These are phyloP conservation scores for Decapterus maruadsi DNA, from an alignment of 2,797 vertebrate genomes.

Conservation along the genomic window DNA sequence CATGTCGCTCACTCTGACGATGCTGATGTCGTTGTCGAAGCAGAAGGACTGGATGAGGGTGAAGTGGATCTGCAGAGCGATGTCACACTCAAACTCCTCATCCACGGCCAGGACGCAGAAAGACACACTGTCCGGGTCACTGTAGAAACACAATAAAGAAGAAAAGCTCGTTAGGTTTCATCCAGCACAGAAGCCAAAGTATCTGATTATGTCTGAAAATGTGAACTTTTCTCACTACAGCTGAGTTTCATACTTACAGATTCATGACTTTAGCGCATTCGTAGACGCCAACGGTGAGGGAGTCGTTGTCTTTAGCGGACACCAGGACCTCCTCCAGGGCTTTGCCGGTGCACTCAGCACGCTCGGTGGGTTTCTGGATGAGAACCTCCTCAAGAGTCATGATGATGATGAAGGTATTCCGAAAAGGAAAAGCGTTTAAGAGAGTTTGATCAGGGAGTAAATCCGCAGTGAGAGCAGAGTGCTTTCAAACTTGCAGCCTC, in stretches of 20 bases:
- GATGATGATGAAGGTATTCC: slow-evolving; percentile 66
- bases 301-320: slow-evolving; percentile 91
- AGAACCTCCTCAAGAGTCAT: slow-evolving; percentile 87
- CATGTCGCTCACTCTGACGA: slow-evolving; percentile 91
- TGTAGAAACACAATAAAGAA: slow-evolving; percentile 59
- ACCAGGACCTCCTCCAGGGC: slow-evolving; percentile 91
- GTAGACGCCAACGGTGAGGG: slow-evolving; percentile 94
- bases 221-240: not conserved
- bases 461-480: slow-evolving; percentile 64
- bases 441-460: slow-evolving; percentile 31
- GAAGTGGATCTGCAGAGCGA: slow-evolving; percentile 97
- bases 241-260: slow-evolving; percentile 87
- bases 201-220: too few species aligned
- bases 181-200: not conserved
- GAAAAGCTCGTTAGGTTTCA: slow-evolving; percentile 15
- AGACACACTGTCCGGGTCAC: slow-evolving; percentile 89
- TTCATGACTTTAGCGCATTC: slow-evolving; percentile 98
- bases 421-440: slow-evolving; percentile 14
- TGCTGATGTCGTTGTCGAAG: slow-evolving; percentile 97
- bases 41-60: slow-evolving; percentile 99
- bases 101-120: slow-evolving; percentile 92
- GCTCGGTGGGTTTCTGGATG: slow-evolving; percentile 77
- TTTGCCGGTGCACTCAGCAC: slow-evolving; percentile 87
- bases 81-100: slow-evolving; percentile 91
- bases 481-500: not conserved